Percentiles rank a stretch among this genome's conserved stretches.
These are phyloP conservation scores for Agrotis ipsilon DNA, from an alignment of 2,888 invertebrate genomes.

Conservation along the genomic window DNA sequence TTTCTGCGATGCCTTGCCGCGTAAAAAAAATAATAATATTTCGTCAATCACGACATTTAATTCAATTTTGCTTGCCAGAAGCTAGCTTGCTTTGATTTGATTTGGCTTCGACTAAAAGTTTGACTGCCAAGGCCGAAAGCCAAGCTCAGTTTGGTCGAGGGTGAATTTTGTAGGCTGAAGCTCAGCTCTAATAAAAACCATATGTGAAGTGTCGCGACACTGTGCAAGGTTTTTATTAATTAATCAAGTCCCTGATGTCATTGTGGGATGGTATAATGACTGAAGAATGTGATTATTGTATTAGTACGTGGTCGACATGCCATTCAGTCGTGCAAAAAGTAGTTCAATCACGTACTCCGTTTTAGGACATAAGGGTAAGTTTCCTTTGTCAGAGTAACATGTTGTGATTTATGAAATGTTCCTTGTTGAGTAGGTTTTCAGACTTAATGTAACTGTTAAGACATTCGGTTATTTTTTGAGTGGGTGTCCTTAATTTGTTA, in stretches of 20 bases:
- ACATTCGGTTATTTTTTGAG: neutral
- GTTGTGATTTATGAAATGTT: neutral
- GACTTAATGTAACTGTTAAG: neutral
- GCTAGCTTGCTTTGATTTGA: no score
- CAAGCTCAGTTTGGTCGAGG: no score
- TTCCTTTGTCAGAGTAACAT: conserved; percentile 5
- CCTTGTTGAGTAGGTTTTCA: neutral
- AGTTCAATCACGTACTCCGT: conserved; percentile 19
- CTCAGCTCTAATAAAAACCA: conserved; percentile 8
- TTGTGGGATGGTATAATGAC: conserved; percentile 47
- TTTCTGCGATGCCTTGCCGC: no score
- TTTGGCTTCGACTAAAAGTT: no score
- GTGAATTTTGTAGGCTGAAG: no score
- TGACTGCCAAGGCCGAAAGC: no score
- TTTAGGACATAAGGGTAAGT: neutral
- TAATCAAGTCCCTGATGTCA: conserved; percentile 60
- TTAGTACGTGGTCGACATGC: conserved; percentile 28
- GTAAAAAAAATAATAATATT: no score
- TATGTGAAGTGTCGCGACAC: conserved; percentile 37
- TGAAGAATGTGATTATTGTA: conserved; percentile 59
- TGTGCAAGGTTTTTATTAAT: conserved; percentile 60
- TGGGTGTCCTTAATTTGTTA: neutral
- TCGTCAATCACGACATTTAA: no score
- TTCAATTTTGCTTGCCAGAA: no score
- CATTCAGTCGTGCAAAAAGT: conserved; percentile 29